These are phyloP conservation scores for Trilocha varians DNA, from an alignment of 2,888 invertebrate genomes.

Conservation along the genomic window DNA sequence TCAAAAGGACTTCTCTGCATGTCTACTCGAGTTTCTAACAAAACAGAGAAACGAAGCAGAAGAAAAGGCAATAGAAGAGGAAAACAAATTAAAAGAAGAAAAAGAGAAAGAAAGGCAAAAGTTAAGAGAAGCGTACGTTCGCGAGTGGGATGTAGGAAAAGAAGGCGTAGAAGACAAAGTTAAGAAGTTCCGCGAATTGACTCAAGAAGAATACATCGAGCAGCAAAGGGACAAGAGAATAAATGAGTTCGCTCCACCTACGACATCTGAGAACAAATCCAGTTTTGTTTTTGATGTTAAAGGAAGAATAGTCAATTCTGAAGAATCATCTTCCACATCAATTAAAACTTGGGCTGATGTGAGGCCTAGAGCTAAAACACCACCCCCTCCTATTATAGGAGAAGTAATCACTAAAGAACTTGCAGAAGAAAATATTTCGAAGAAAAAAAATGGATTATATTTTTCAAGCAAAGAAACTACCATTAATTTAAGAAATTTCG, in stretches of 20 bases:
- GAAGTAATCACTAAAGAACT: constrained; percentile 11
- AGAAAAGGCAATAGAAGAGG: constrained; percentile 51
- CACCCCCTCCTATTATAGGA: constrained; percentile 36
- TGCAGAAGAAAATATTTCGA: constrained; percentile 3
- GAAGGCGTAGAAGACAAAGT: constrained; percentile 68
- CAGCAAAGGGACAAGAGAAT: constrained; percentile 81
- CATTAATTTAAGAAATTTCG: constrained; percentile 52
- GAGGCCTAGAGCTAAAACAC: constrained; percentile 33
- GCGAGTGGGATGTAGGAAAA: constrained; percentile 84
- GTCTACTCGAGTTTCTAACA: constrained; percentile 55
- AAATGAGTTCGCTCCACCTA: constrained; percentile 85
- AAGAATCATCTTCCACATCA: constrained; percentile 1
- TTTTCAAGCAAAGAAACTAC: constrained; percentile 30
- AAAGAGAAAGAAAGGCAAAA: constrained; percentile 65
- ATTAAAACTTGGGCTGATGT: constrained; percentile 54
- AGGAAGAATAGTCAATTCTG: constrained; percentile 20
- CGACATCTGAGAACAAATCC: constrained; percentile 25
- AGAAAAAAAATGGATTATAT: constrained; percentile 33
- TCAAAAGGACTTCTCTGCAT: constrained; percentile 51
- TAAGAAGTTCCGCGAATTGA: constrained; percentile 71
- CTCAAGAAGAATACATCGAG: constrained; percentile 84
- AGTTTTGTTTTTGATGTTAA: constrained; percentile 38
- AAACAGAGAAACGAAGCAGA: constrained; percentile 66
- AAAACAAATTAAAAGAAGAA: constrained; percentile 48
- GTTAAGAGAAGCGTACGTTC: constrained; percentile 67